Evolutionary conservation across 2,113 vertebrate genomes (phyloP).

Genomic region (Embiotoca jacksoni): DNA sequence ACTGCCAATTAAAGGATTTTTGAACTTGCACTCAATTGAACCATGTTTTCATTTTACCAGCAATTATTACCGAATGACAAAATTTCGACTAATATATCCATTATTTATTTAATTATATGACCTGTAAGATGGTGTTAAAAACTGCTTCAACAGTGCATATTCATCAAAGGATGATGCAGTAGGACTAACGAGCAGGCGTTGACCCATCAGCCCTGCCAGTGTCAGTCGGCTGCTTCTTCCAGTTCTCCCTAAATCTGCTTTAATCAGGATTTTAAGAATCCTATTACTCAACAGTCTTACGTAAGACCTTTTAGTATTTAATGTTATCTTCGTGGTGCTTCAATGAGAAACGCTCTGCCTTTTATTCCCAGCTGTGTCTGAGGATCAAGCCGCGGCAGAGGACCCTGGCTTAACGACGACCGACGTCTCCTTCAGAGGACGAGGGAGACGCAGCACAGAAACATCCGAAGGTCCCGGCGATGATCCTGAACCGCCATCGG

Average conservation of each 20-base stretch:
- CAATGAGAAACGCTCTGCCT: slow-evolving; percentile 19
- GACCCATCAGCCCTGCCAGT: not conserved
- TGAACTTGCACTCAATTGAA: no score
- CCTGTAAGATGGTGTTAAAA: no score
- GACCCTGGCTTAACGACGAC: slow-evolving; percentile 88
- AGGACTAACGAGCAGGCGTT: not conserved
- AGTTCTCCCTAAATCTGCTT: slow-evolving; percentile 3
- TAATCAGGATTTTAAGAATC: slow-evolving; percentile 19
- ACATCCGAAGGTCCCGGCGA: no score
- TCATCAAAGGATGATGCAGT: no score
- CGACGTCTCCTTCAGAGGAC: not conserved
- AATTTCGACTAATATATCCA: no score
- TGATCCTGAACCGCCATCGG: not conserved
- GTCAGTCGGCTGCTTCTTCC: not conserved
- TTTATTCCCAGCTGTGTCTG: slow-evolving; percentile 88
- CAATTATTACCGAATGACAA: no score
- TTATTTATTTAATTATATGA: no score
- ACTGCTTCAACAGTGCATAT: no score
- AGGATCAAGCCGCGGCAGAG: slow-evolving; percentile 94
- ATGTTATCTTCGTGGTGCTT: slow-evolving; percentile 3
- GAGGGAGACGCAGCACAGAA: not conserved
- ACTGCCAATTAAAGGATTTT: no score
- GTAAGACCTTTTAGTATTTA: not conserved
- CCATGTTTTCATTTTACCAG: no score
- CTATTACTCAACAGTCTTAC: slow-evolving; percentile 26